Evolutionary conservation across 2,888 invertebrate genomes (phyloP).

Genomic region (Rhorus exstirpatorius): DNA sequence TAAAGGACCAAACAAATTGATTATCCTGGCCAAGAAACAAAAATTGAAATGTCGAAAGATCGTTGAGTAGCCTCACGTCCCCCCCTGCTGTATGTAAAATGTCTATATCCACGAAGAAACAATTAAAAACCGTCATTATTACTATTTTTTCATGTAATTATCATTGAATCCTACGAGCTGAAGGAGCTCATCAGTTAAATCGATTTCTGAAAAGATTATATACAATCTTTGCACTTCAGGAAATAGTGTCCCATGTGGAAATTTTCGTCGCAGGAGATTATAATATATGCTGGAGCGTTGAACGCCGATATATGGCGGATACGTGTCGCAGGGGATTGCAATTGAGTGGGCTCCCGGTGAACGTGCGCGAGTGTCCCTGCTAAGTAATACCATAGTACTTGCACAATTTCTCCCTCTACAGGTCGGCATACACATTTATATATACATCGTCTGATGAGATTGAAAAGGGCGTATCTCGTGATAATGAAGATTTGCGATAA

Average conservation of each 20-base stretch:
- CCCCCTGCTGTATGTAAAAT: no score
- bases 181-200: background rate
- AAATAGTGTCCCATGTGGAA: background rate
- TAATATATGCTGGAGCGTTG: background rate
- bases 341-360: constrained; percentile 61
- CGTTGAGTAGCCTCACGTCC: no score
- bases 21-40: no score
- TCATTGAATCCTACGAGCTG: background rate
- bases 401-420: background rate
- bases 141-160: no score
- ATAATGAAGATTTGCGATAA: background rate
- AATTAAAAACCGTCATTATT: no score
- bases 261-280: background rate
- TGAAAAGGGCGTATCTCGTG: background rate
- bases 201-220: constrained; percentile 11
- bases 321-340: constrained; percentile 40
- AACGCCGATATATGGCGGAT: constrained; percentile 15
- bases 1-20: no score
- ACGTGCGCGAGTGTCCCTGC: constrained; percentile 35
- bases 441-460: background rate
- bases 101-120: no score
- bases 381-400: constrained; percentile 40
- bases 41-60: no score
- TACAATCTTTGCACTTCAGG: background rate
- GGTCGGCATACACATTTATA: background rate